Percentiles rank a stretch among this genome's conserved stretches.
phyloP scores from a whole-genome alignment of 2,113 vertebrate genomes.

The Monarcha castaneiventris region DNA sequence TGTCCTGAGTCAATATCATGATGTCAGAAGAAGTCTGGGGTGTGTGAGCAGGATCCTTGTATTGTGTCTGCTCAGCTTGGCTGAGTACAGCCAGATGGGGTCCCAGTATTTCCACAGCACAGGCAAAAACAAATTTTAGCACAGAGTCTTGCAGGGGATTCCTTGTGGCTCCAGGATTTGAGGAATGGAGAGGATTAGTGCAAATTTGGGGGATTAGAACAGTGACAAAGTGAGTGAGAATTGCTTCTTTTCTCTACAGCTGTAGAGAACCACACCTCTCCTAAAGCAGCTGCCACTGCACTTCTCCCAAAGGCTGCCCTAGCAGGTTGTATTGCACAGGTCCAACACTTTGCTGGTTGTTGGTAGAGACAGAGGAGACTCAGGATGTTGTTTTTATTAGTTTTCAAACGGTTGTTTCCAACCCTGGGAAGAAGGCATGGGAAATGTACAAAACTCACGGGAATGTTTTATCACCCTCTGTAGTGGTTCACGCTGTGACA shows the following conservation, averaged over 20 bases:
- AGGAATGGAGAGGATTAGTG: neutral
- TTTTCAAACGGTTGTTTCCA: neutral
- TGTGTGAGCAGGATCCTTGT: neutral
- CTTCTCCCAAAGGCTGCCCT: neutral
- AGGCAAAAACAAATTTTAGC: neutral
- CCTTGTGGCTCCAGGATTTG: neutral
- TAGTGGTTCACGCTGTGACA: neutral
- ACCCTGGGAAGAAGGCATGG: neutral
- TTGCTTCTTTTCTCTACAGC: neutral
- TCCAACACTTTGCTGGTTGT: neutral
- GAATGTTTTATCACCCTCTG: neutral
- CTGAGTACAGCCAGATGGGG: neutral
- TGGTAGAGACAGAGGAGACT: neutral
- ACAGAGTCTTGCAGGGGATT: neutral
- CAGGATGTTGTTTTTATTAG: neutral
- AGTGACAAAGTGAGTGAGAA: neutral
- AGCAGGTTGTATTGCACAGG: neutral
- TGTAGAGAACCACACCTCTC: neutral
- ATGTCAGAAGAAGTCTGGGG: neutral
- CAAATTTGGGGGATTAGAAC: neutral
- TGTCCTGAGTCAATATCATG: neutral
- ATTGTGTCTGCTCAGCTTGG: neutral
- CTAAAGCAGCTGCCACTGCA: neutral
- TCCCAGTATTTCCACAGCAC: neutral
- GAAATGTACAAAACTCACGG: neutral